Conservation (phyloP, 2,888 invertebrate species). For the Falcaria lacertinaria region DNA sequence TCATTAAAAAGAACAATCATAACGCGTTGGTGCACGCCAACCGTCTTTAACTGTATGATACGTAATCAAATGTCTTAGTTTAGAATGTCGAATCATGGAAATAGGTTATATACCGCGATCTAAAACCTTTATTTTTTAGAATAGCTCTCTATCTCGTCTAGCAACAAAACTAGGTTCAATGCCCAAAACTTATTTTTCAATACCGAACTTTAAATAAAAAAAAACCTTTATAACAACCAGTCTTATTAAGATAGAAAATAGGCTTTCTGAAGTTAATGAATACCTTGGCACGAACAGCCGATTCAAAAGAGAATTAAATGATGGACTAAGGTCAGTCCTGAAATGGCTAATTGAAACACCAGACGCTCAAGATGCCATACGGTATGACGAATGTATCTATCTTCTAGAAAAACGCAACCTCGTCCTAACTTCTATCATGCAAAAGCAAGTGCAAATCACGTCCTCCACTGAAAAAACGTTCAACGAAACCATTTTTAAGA, state of each 20-base stretch:
- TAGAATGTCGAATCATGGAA: constrained; percentile 6
- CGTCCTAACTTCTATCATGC: constrained; percentile 13
- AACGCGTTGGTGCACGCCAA: constrained; percentile 2
- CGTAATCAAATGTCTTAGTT: not conserved
- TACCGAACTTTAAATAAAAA: too few relatives aligned
- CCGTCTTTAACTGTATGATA: constrained; percentile 2
- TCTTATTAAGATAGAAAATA: too few relatives aligned
- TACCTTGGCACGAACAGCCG: not conserved
- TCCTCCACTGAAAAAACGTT: constrained; percentile 23
- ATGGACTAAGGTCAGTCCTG: constrained; percentile 23
- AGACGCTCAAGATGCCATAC: constrained; percentile 25
- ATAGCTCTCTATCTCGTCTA: too few relatives aligned
- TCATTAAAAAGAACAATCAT: constrained; percentile 14
- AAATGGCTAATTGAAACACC: constrained; percentile 31
- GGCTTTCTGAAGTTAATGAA: too few relatives aligned
- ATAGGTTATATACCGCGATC: too few relatives aligned
- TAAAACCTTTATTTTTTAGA: too few relatives aligned
- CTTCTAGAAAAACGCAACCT: constrained; percentile 24
- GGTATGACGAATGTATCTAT: constrained; percentile 26
- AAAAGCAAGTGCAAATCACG: constrained; percentile 25
- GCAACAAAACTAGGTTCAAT: too few relatives aligned
- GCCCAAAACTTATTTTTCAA: too few relatives aligned
- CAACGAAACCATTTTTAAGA: constrained; percentile 23
- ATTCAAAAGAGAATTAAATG: constrained; percentile 25
- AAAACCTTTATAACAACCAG: too few relatives aligned